Percentiles rank a stretch among this genome's conserved stretches.
These are phyloP conservation scores for Nesoenas mayeri DNA, from an alignment of 2,113 vertebrate genomes.

Conservation along the genomic window DNA sequence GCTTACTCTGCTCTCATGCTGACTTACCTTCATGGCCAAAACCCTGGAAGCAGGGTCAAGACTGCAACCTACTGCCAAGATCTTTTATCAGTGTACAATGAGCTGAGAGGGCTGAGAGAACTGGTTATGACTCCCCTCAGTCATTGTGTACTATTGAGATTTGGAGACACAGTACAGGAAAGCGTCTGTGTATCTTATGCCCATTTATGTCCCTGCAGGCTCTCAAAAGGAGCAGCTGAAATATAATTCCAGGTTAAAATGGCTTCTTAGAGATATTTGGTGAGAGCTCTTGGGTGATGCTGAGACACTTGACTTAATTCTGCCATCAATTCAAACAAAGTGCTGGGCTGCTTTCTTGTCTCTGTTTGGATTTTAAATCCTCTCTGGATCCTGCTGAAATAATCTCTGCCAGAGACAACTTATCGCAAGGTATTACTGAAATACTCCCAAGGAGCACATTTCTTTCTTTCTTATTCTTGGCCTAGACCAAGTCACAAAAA, in stretches of 20 bases:
- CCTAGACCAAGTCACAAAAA: constrained; percentile 10
- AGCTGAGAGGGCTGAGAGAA: background rate
- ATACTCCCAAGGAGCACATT: constrained; percentile 49
- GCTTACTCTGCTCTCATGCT: background rate
- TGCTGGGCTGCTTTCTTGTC: constrained; percentile 14
- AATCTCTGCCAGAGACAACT: constrained; percentile 63
- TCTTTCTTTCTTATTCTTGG: constrained; percentile 63
- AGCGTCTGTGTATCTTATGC: background rate
- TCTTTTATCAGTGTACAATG: background rate
- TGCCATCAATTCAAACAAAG: constrained; percentile 13
- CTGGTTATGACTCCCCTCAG: background rate
- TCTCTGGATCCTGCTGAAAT: constrained; percentile 45
- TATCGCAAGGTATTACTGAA: constrained; percentile 51
- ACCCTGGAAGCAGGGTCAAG: background rate
- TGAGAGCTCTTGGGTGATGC: background rate
- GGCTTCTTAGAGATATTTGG: background rate
- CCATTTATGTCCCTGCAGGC: background rate
- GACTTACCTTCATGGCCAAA: background rate
- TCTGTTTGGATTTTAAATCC: constrained; percentile 42
- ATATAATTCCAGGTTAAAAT: background rate
- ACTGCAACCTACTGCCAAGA: background rate
- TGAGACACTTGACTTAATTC: constrained; percentile 9
- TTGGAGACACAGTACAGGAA: background rate
- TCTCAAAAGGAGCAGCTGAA: background rate
- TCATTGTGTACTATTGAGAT: background rate